phyloP scores from a whole-genome alignment of 1,140 invertebrate species.

The Pachyrhynchus sulphureomaculatus region DNA sequence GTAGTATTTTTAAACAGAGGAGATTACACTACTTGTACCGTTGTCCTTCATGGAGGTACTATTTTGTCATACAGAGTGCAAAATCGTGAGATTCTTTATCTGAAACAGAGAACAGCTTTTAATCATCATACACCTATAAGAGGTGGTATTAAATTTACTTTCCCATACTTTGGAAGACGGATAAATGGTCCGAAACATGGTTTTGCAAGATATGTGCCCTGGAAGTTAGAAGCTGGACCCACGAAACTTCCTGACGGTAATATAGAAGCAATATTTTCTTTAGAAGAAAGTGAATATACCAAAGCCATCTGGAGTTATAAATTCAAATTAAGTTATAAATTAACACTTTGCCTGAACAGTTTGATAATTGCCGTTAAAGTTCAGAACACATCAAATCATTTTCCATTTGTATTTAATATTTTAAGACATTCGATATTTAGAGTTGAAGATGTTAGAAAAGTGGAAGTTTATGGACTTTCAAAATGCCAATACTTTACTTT shows the following conservation, averaged over 20 bases:
- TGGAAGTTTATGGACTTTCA: conserved; percentile 8
- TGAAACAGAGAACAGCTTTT: conserved; percentile 23
- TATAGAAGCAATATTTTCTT: conserved; percentile 13
- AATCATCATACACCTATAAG: conserved; percentile 19
- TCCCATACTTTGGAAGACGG: conserved; percentile 30
- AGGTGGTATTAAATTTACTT: conserved; percentile 34
- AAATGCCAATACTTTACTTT: conserved; percentile 12
- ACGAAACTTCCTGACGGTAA: conserved; percentile 11
- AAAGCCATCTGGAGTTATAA: conserved; percentile 33
- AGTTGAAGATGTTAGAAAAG: conserved; percentile 24
- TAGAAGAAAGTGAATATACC: conserved; percentile 25
- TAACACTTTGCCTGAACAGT: conserved; percentile 3
- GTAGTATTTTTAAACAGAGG: conserved; percentile 34
- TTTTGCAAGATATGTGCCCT: conserved; percentile 33
- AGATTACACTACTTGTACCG: conserved; percentile 35
- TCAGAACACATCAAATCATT: conserved; percentile 19
- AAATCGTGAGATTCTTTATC: conserved; percentile 38
- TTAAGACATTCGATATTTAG: conserved; percentile 25
- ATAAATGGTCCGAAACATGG: conserved; percentile 35
- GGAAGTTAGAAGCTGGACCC: conserved; percentile 29
- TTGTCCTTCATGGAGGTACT: conserved; percentile 38
- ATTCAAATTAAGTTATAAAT: conserved; percentile 25
- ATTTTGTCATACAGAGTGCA: conserved; percentile 38
- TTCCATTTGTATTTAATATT: conserved; percentile 24
- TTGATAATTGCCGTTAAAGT: conserved; percentile 14